These are phyloP conservation scores for Drosophila flavopinicola DNA, from an alignment of 2,888 invertebrate species.

Conservation along the genomic window DNA sequence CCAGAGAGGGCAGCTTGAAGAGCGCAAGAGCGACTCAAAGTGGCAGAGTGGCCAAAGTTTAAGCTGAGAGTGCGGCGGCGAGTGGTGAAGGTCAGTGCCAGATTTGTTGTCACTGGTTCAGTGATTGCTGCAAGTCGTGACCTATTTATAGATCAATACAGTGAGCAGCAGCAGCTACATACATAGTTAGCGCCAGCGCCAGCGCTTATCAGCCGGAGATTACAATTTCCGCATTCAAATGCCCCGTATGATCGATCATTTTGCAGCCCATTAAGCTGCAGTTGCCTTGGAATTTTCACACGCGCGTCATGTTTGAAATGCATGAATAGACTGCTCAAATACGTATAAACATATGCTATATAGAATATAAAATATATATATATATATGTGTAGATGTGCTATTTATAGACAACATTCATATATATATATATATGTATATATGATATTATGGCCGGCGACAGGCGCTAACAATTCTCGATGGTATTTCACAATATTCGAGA, in stretches of 20 bases:
- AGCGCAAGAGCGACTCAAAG: neutral
- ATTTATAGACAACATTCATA: constrained; percentile 36
- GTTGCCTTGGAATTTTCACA: constrained; percentile 41
- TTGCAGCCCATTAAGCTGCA: constrained; percentile 6
- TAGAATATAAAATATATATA: constrained; percentile 14
- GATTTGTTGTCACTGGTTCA: constrained; percentile 28
- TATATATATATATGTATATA: constrained; percentile 13
- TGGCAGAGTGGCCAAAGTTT: neutral
- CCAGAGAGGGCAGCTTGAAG: constrained; percentile 5
- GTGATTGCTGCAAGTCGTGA: constrained; percentile 40
- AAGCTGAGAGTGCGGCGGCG: constrained; percentile 23
- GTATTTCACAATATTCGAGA: constrained; percentile 54
- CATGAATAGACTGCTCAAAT: constrained; percentile 36
- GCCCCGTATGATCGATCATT: constrained; percentile 23
- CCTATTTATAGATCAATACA: constrained; percentile 31
- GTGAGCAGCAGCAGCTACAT: constrained; percentile 5
- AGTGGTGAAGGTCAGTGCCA: constrained; percentile 57
- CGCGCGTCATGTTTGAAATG: constrained; percentile 45
- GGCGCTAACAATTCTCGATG: constrained; percentile 62
- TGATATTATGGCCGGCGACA: constrained; percentile 66
- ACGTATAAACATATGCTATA: constrained; percentile 21
- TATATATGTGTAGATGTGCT: constrained; percentile 20
- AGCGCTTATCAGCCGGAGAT: constrained; percentile 43
- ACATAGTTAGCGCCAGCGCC: constrained; percentile 35
- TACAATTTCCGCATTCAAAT: constrained; percentile 48